Evolutionary conservation across 2,113 vertebrate species (phyloP).

Genomic region (Diglossa brunneiventris): DNA sequence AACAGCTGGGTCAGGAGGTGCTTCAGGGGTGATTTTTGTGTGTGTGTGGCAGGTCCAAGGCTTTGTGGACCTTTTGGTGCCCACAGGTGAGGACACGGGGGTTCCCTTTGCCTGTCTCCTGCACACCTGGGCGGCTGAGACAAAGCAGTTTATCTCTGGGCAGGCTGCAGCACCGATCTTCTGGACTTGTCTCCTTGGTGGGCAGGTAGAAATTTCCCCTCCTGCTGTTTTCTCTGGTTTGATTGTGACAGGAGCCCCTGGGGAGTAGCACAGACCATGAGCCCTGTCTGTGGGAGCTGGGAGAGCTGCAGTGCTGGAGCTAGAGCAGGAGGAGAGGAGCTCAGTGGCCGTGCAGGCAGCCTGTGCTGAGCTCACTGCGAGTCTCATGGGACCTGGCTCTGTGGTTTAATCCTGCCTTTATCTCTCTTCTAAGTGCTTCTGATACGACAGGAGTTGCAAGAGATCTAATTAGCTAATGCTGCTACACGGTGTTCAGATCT

Average conservation of each 20-base stretch:
- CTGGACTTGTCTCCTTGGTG: neutral
- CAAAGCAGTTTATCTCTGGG: neutral
- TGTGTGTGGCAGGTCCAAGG: too few relatives aligned
- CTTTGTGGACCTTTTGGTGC: neutral
- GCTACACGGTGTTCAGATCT: neutral
- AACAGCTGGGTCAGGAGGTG: neutral
- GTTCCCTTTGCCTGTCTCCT: neutral
- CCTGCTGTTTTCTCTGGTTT: neutral
- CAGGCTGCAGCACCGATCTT: accelerated
- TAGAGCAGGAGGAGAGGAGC: accelerated
- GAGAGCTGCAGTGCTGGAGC: neutral
- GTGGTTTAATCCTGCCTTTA: neutral
- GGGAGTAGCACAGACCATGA: neutral
- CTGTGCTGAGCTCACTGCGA: neutral
- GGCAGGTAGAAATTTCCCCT: neutral
- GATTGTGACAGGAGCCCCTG: neutral
- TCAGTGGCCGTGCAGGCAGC: accelerated
- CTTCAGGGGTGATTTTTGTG: too few relatives aligned
- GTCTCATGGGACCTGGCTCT: neutral
- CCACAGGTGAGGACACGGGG: neutral
- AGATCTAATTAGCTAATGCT: constrained; percentile 39
- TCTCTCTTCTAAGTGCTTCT: neutral
- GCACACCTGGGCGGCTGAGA: neutral
- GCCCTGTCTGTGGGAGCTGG: accelerated
- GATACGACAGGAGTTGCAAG: neutral